Evolutionary conservation across 2,888 invertebrate species (phyloP).

Genomic region (Xanthorhoe spadicearia): DNA sequence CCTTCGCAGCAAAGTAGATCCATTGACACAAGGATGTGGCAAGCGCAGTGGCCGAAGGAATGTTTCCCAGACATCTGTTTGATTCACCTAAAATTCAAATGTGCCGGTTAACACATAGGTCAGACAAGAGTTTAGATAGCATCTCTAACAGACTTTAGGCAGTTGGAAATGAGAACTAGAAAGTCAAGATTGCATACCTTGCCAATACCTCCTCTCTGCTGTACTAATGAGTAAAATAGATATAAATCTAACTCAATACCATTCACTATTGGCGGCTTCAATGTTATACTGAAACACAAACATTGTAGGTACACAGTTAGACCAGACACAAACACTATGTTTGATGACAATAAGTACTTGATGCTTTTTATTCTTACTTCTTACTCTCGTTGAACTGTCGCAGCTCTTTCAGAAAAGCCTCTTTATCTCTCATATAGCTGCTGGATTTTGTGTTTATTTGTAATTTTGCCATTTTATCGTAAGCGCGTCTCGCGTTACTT

Average conservation of each 20-base stretch:
- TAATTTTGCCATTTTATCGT: conserved; percentile 74
- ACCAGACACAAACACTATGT: not conserved
- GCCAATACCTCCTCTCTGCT: conserved; percentile 96
- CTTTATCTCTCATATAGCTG: conserved; percentile 91
- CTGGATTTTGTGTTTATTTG: conserved; percentile 85
- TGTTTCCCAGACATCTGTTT: conserved; percentile 94
- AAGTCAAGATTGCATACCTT: conserved; percentile 87
- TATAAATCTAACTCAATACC: conserved; percentile 97
- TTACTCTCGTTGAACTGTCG: conserved; percentile 95
- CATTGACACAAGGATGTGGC: conserved; percentile 94
- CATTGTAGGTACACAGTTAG: not conserved
- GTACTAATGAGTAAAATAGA: conserved; percentile 95
- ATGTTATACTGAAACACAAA: conserved; percentile 86
- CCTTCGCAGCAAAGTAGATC: conserved; percentile 78
- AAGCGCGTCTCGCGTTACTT: conserved; percentile 29
- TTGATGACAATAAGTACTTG: not conserved
- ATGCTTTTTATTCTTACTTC: conserved; percentile 87
- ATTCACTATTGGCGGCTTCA: conserved; percentile 89
- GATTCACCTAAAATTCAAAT: conserved; percentile 88
- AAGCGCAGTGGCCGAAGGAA: conserved; percentile 90
- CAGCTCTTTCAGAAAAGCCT: conserved; percentile 92
- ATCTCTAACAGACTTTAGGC: not conserved
- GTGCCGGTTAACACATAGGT: not conserved
- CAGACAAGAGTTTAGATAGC: not conserved
- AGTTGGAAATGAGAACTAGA: not conserved